Evolutionary conservation across 2,888 invertebrate genomes (phyloP), one percentile per base, ranked within the genome.

Genomic region (Diloba caeruleocephala): DNA sequence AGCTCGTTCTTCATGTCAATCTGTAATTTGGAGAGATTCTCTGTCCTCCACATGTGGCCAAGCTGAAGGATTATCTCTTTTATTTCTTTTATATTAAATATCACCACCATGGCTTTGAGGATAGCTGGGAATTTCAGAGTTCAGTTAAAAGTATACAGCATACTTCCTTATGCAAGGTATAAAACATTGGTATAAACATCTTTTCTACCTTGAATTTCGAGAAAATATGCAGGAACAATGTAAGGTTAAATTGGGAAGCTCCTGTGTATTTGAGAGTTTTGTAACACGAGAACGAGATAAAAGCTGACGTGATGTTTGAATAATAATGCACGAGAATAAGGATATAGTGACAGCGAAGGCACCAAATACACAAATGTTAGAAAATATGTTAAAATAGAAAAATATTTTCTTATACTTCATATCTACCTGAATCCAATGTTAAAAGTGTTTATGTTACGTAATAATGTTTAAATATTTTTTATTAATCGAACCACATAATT

Each of bases 1-100:
- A 79, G 55, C 52, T 56, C 54, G 60, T 72, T 72, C 63, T 84
- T 84, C 63, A 70, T 78, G 33, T 36, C 68, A 50, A 74, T 71
- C 68, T 85, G 82, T 34, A 53, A 50, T 43, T 72, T 63, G 26
- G 73, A 72, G 21, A 80, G 70, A 36, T 67, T 53, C 12, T 52
- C 31, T 9, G 21, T 68, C 32, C 62, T 60, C 82, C 78, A 81
- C 25, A 72, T 49, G 4, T 33, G 8, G 0, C 79, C 80, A 3
- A 82, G 64, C 8, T 74, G 45, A 1, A 66, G 37, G 2, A 79
- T 60, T 38, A 79, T 44, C 14, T 42, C 26, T 50, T 42, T 70
- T 74, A 78, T 71, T 14, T 72, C 44, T 12, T 69, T 53, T 15
- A 58, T 65, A 4, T 72, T 71, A 56, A 34, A 46, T 10, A 51